These are phyloP conservation scores for Caenorhabditis sp. DNA, from an alignment of 2,888 invertebrate species.

Conservation along the genomic window DNA sequence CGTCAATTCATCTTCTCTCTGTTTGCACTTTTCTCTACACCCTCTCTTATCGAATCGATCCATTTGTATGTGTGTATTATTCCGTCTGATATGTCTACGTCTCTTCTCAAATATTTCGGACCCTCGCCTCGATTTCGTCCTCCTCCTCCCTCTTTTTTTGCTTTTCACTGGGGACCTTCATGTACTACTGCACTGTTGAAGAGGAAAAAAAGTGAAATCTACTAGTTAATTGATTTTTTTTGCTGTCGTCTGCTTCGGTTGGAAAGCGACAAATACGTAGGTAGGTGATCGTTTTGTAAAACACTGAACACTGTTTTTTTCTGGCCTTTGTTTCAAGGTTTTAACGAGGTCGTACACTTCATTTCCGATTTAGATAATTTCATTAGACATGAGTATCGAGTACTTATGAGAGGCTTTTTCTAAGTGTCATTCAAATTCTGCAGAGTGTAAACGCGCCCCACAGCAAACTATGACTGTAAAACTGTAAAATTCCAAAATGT, in stretches of 20 bases:
- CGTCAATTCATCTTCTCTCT: not conserved
- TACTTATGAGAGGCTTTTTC: too few species aligned
- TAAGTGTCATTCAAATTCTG: too few species aligned
- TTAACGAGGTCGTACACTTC: not conserved
- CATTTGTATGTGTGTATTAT: not conserved
- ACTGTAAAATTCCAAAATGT: too few species aligned
- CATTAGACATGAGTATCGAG: too few species aligned
- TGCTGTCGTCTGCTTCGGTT: not conserved
- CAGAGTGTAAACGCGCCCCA: too few species aligned
- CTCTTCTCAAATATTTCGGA: not conserved
- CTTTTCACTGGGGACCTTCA: not conserved
- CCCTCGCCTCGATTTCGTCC: not conserved
- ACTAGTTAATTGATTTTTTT: conserved; percentile 1
- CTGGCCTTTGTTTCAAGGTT: not conserved
- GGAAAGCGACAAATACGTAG: not conserved
- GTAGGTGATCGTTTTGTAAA: not conserved
- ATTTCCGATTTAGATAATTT: too few species aligned
- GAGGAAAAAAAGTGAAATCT: not conserved
- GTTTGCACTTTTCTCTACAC: not conserved
- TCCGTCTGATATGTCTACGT: conserved; percentile 4
- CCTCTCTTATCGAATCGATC: not conserved
- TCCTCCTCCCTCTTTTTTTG: too few species aligned
- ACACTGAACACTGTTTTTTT: not conserved
- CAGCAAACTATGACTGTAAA: too few species aligned
- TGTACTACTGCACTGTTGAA: not conserved